Conservation (phyloP, 2,797 vertebrate species). For the Sardinella longiceps region DNA sequence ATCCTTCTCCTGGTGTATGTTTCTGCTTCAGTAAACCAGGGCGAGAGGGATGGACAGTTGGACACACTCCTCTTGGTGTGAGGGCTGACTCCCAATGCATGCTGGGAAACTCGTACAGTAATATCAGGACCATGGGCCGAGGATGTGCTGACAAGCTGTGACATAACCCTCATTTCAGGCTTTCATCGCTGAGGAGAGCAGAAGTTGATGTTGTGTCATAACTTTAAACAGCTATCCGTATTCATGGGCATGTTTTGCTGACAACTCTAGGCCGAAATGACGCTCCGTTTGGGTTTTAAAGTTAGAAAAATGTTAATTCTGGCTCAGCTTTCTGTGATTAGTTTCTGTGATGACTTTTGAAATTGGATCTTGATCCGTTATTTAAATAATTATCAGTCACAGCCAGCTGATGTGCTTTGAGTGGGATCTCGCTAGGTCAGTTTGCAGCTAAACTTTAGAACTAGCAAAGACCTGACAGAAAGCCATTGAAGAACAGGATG, state of each 20-base stretch:
- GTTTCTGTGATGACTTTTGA: conserved; percentile 19
- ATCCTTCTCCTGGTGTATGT: conserved; percentile 39
- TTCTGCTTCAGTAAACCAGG: conserved; percentile 47
- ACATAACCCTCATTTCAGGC: not conserved
- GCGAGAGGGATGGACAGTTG: not conserved
- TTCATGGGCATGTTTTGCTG: not conserved
- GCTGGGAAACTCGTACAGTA: not conserved
- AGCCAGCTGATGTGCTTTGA: not conserved
- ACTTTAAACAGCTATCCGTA: not conserved
- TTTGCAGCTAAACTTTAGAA: not conserved
- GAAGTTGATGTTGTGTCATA: not conserved
- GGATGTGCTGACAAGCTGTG: not conserved
- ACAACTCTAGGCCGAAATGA: not conserved
- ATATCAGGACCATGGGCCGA: not conserved
- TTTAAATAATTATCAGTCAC: conserved; percentile 18
- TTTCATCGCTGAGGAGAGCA: not conserved
- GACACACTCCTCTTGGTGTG: not conserved
- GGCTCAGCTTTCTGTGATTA: not conserved
- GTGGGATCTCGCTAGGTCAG: not conserved
- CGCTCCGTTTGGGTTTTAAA: not conserved
- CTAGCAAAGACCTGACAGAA: not conserved
- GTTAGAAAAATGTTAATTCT: not conserved
- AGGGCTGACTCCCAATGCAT: not conserved
- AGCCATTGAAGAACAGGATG: not conserved
- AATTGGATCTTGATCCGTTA: conserved; percentile 20